phyloP scores from a whole-genome alignment of 2,888 invertebrate genomes.

The Odiellus spinosus region DNA sequence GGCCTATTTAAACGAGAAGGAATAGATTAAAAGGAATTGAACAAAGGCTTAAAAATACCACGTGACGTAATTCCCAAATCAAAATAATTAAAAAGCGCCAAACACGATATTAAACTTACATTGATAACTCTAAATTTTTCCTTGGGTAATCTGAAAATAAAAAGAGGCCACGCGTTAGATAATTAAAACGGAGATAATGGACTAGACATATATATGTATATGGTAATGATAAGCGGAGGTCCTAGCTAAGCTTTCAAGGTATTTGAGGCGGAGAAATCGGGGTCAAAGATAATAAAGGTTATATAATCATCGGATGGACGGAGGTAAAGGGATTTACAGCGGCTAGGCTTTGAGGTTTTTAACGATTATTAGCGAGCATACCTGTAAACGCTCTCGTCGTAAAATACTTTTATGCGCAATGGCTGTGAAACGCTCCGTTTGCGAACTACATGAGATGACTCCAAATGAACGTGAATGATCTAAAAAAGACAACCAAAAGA shows the following conservation, averaged over 20 bases:
- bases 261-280: too few relatives aligned
- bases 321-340: too few relatives aligned
- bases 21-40: neutral
- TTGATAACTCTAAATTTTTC: constrained; percentile 75
- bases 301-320: too few relatives aligned
- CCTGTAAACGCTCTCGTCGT: constrained; percentile 33
- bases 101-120: constrained; percentile 45
- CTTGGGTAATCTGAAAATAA: constrained; percentile 53
- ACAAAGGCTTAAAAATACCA: neutral
- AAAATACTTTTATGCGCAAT: constrained; percentile 63
- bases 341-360: too few relatives aligned
- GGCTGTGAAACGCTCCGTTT: constrained; percentile 67
- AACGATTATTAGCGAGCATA: neutral
- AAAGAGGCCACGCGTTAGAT: too few relatives aligned
- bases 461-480: constrained; percentile 62
- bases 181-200: too few relatives aligned
- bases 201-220: too few relatives aligned
- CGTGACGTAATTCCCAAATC: constrained; percentile 32
- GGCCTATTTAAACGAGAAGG: too few relatives aligned
- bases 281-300: too few relatives aligned
- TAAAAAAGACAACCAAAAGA: constrained; percentile 34
- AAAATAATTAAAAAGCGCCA: neutral
- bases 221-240: too few relatives aligned
- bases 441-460: constrained; percentile 55
- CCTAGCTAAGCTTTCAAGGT: too few relatives aligned